phyloP scores from a whole-genome alignment of 2,113 vertebrate genomes.

The Cynopterus brachyotis region DNA sequence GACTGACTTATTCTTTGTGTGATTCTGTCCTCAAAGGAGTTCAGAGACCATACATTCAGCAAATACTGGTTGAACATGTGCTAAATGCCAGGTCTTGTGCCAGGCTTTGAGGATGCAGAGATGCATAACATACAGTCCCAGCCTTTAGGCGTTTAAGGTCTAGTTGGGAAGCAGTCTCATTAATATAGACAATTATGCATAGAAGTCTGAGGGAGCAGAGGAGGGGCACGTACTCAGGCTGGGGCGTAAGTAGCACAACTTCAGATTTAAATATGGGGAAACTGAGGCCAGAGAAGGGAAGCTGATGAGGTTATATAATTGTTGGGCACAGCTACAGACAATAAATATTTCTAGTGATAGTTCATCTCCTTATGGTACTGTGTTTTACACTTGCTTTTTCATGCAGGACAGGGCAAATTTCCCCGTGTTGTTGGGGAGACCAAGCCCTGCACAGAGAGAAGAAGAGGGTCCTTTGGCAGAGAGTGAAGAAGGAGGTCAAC shows the following conservation, averaged over 20 bases:
- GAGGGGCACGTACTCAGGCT: not conserved
- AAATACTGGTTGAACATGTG: not conserved
- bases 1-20: not conserved
- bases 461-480: no score
- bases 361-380: not conserved
- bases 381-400: not conserved
- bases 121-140: not conserved
- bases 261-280: not conserved
- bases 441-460: no score
- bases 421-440: no score
- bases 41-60: not conserved
- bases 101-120: not conserved
- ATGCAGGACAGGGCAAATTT: no score
- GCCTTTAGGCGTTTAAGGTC: not conserved
- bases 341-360: not conserved
- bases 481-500: no score
- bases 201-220: not conserved
- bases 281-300: not conserved
- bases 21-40: not conserved
- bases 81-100: not conserved
- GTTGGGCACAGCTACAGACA: not conserved
- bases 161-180: not conserved
- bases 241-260: not conserved
- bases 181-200: not conserved
- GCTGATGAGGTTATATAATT: not conserved